Evolutionary conservation across 2,797 vertebrate species (phyloP).

Genomic region (Florisuga fusca): DNA sequence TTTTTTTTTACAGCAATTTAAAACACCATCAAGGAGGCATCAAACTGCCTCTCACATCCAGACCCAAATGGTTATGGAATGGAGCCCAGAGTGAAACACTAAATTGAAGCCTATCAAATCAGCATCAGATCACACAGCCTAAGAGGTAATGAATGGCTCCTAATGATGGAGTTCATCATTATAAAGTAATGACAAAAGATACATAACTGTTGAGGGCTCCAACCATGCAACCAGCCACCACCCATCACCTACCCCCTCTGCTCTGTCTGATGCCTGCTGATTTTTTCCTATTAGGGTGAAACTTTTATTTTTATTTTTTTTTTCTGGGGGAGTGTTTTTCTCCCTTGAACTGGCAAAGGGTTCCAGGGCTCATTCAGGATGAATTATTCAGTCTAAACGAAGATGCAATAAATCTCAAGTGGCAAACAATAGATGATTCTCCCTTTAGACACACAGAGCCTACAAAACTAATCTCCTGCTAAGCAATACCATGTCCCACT

Average conservation of each 20-base stretch:
- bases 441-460: slow-evolving; percentile 9
- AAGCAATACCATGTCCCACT: slow-evolving; percentile 24
- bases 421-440: slow-evolving; percentile 62
- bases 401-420: slow-evolving; percentile 50
- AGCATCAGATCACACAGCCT: slow-evolving; percentile 73
- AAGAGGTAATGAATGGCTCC: slow-evolving; percentile 74
- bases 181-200: slow-evolving; percentile 63
- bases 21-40: slow-evolving; percentile 80
- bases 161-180: slow-evolving; percentile 64
- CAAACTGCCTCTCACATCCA: slow-evolving; percentile 76
- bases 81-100: slow-evolving; percentile 79
- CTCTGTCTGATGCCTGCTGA: neutral
- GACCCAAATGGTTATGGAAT: slow-evolving; percentile 79
- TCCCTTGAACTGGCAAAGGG: neutral
- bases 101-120: slow-evolving; percentile 83
- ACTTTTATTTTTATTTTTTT: neutral
- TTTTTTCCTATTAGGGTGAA: slow-evolving; percentile 40
- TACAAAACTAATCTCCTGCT: slow-evolving; percentile 41
- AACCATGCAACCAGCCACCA: neutral
- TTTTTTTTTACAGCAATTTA: slow-evolving; percentile 73
- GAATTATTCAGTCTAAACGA: slow-evolving; percentile 58
- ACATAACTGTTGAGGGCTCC: slow-evolving; percentile 19
- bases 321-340: neutral
- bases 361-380: slow-evolving; percentile 43
- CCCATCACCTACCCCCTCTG: neutral